A percentile compares a stretch with the other conserved stretches of the same genome.
phyloP scores from a whole-genome alignment of 2,113 vertebrate species.

The Protobothrops mucrosquamatus region DNA sequence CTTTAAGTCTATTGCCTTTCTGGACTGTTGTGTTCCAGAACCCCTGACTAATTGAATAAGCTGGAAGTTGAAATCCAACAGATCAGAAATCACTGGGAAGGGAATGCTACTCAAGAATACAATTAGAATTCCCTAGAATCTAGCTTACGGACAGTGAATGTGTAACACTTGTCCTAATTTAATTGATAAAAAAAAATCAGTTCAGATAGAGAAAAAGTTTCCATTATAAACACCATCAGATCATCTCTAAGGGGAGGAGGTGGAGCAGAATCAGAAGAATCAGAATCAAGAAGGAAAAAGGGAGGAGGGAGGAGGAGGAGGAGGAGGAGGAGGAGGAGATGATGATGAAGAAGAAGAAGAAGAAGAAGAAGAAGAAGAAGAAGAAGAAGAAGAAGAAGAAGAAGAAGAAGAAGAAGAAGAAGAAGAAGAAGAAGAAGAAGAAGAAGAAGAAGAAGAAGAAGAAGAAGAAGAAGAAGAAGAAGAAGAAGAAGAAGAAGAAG shows the following conservation, averaged over 20 bases:
- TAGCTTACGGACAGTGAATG: neutral
- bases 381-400: no score
- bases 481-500: no score
- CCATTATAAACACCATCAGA: neutral
- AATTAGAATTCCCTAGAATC: neutral
- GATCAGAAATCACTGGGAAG: neutral
- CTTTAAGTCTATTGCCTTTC: neutral
- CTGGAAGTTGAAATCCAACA: neutral
- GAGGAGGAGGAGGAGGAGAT: no score
- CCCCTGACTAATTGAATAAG: neutral
- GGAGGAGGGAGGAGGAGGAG: no score
- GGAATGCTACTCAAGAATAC: neutral
- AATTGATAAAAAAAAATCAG: neutral
- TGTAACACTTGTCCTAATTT: neutral
- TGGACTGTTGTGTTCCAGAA: neutral
- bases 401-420: no score
- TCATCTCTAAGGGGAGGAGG: neutral
- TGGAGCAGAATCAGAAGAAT: no score
- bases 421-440: no score
- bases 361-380: no score
- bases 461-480: no score
- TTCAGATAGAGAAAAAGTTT: neutral
- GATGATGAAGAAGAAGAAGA: no score
- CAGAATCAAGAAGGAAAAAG: no score
- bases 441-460: no score